Evolutionary conservation across 2,113 vertebrate species (phyloP).

Genomic region (Microcebus tavaratra): DNA sequence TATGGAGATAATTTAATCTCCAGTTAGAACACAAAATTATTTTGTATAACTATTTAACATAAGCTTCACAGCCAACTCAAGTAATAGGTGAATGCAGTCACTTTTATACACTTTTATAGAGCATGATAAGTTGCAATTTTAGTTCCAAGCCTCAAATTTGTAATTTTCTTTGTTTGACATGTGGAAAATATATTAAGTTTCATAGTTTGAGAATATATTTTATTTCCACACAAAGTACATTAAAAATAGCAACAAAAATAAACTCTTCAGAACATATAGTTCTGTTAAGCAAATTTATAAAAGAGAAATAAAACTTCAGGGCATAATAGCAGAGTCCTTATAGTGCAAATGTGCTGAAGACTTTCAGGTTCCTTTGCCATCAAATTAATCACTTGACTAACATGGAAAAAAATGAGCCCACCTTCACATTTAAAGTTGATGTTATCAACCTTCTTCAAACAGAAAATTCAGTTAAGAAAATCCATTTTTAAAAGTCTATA

Average conservation of each 20-base stretch:
- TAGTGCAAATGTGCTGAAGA: neutral
- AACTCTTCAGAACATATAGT: neutral
- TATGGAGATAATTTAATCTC: neutral
- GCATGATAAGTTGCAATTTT: neutral
- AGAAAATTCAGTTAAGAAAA: constrained; percentile 5
- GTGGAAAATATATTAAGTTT: neutral
- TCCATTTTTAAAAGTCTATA: neutral
- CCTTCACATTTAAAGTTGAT: neutral
- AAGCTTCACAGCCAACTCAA: neutral
- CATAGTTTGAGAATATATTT: neutral
- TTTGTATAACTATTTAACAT: neutral
- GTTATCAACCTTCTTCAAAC: neutral
- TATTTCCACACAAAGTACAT: neutral
- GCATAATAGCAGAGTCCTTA: neutral
- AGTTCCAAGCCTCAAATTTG: neutral
- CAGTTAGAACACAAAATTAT: neutral
- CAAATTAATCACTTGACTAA: constrained; percentile 21
- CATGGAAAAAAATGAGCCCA: neutral
- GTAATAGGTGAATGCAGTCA: accelerated
- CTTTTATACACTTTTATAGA: neutral
- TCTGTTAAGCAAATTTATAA: neutral
- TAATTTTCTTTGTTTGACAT: neutral
- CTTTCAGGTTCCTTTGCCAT: neutral
- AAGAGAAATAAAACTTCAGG: neutral
- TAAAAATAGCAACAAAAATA: neutral